Evolutionary conservation across 2,113 vertebrate species (phyloP).

Genomic region (Xiphophorus maculatus): DNA sequence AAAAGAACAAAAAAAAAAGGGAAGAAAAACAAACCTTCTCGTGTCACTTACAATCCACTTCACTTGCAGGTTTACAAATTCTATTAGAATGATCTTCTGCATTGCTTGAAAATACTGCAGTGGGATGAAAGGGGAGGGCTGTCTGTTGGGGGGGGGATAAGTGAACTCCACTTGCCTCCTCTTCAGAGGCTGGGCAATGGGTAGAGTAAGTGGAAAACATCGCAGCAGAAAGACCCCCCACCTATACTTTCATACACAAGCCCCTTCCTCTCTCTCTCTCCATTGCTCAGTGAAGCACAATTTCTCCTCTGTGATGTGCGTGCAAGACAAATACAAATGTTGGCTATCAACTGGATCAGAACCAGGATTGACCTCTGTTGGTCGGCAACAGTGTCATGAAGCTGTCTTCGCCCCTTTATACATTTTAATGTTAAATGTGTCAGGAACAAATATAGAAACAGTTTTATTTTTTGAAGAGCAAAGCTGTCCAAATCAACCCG

Average conservation of each 20-base stretch:
- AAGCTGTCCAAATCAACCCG: background rate
- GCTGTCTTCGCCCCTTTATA: background rate
- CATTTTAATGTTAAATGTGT: background rate
- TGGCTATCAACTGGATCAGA: background rate
- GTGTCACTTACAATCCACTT: slow-evolving; percentile 54
- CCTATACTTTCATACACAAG: background rate
- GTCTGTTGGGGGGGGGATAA: slow-evolving; percentile 73
- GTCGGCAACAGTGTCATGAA: background rate
- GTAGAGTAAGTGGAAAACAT: slow-evolving; percentile 80
- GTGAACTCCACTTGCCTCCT: slow-evolving; percentile 65
- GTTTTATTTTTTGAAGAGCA: background rate
- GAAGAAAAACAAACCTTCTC: slow-evolving; percentile 16
- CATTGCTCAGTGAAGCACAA: slow-evolving; percentile 16
- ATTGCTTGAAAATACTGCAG: slow-evolving; percentile 32
- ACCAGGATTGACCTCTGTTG: background rate
- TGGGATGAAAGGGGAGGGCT: slow-evolving; percentile 21
- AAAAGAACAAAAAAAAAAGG: background rate
- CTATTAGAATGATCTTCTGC: slow-evolving; percentile 53
- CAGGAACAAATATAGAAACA: background rate
- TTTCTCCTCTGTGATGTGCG: background rate
- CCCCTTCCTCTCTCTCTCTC: slow-evolving; percentile 3
- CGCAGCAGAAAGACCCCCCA: slow-evolving; percentile 52
- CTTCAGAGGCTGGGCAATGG: slow-evolving; percentile 60
- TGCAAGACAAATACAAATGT: background rate
- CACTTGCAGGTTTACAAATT: slow-evolving; percentile 60